These are phyloP conservation scores for Camponotus fellah DNA, from an alignment of 2,888 invertebrate species.

Conservation along the genomic window DNA sequence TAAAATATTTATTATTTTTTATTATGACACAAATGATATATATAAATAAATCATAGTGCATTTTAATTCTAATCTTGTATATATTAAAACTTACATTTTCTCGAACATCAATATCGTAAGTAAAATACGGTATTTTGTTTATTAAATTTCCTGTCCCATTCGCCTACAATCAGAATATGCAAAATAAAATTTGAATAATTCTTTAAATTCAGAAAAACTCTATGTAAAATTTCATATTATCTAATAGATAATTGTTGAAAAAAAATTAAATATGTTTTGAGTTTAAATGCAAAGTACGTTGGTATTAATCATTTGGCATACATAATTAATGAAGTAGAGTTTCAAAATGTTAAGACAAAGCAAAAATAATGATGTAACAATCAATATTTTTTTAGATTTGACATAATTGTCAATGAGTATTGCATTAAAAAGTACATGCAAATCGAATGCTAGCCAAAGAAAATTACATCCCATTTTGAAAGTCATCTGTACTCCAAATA, in stretches of 20 bases:
- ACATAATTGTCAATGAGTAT: not conserved
- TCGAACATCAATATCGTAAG: not conserved
- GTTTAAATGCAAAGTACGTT: not conserved
- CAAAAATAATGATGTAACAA: not conserved
- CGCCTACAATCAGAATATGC: not conserved
- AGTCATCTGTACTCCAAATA: conserved; percentile 23
- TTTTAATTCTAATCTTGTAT: not conserved
- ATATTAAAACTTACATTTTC: not conserved
- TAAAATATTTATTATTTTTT: too few species aligned
- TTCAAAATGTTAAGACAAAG: not conserved
- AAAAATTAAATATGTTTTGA: not conserved
- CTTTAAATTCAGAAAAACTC: not conserved
- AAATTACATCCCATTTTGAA: conserved; percentile 20
- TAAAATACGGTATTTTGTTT: not conserved
- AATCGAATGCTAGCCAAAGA: not conserved
- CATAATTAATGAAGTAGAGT: not conserved
- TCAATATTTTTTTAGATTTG: too few species aligned
- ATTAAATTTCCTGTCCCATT: not conserved
- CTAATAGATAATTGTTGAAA: not conserved
- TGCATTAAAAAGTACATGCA: not conserved
- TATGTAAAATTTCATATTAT: not conserved
- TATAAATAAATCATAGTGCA: too few species aligned
- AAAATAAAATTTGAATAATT: not conserved
- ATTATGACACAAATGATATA: too few species aligned
- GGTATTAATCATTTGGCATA: not conserved